Percentiles rank a stretch among this genome's conserved stretches.
Evolutionary conservation across 2,113 vertebrate genomes (phyloP).

Genomic region (Scortum barcoo): DNA sequence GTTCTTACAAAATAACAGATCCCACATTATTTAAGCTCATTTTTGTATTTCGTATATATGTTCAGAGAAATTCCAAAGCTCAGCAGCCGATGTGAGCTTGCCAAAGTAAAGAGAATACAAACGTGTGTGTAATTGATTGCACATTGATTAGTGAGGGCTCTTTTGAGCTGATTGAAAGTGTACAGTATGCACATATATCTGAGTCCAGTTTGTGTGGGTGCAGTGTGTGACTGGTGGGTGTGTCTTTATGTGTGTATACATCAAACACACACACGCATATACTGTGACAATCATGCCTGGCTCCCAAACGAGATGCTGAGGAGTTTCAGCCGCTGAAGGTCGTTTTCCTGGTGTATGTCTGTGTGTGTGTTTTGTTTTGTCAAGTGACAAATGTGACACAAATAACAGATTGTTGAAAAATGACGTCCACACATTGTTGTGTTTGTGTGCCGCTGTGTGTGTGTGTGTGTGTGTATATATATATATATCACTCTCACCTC

Average conservation of each 20-base stretch:
- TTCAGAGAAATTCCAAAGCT: not conserved
- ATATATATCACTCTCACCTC: conserved; percentile 51
- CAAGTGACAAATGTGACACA: conserved; percentile 26
- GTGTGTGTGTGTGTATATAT: not conserved
- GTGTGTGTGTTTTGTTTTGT: conserved; percentile 24
- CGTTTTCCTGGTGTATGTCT: not conserved
- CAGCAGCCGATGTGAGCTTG: conserved; percentile 20
- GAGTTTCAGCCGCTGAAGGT: not conserved
- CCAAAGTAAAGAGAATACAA: conserved; percentile 29
- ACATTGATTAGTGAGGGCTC: conserved; percentile 55
- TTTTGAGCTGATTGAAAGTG: conserved; percentile 46
- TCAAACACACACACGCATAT: not conserved
- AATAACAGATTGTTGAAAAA: conserved; percentile 21
- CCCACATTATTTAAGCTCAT: not conserved
- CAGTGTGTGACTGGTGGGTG: conserved; percentile 19
- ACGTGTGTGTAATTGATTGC: conserved; percentile 58
- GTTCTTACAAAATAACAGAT: not conserved
- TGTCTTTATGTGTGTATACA: not conserved
- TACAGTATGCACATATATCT: conserved; percentile 23
- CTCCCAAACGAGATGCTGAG: conserved; percentile 17
- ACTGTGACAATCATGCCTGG: conserved; percentile 1
- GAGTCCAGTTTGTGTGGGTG: conserved; percentile 19
- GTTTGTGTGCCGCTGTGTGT: conserved; percentile 4
- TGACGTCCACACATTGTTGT: not conserved
- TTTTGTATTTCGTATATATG: not conserved